phyloP scores from a whole-genome alignment of 1,140 invertebrate species.

The Brachionus koreanus region DNA sequence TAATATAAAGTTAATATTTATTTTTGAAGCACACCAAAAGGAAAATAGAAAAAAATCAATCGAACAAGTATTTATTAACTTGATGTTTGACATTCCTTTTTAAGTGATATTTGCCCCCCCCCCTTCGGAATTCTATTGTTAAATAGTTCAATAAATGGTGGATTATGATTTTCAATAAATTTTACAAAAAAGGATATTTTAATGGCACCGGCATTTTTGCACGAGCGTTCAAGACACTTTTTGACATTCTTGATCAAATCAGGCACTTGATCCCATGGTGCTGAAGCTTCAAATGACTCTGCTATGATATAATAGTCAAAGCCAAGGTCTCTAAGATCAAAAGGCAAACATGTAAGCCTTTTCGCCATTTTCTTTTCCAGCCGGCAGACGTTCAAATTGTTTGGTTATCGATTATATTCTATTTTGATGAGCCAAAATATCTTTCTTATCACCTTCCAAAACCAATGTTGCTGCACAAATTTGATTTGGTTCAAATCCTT shows the following conservation, averaged over 20 bases:
- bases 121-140: not conserved
- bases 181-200: too few species aligned
- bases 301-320: conserved; percentile 81
- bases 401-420: conserved; percentile 75
- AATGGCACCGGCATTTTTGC: conserved; percentile 62
- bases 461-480: conserved; percentile 87
- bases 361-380: conserved; percentile 85
- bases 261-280: conserved; percentile 76
- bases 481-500: conserved; percentile 75
- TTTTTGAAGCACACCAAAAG: too few species aligned
- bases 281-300: conserved; percentile 96
- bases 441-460: conserved; percentile 69
- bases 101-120: not conserved
- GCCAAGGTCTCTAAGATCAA: conserved; percentile 90
- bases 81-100: not conserved
- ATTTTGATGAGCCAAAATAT: conserved; percentile 74
- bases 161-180: not conserved
- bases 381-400: conserved; percentile 69
- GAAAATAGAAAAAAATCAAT: too few species aligned
- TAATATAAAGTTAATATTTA: too few species aligned
- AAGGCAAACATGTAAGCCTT: conserved; percentile 92
- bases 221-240: conserved; percentile 63
- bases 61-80: not conserved
- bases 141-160: not conserved
- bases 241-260: conserved; percentile 43